Conservation (phyloP, 2,888 invertebrate genomes). For the Platycheirus albimanus region DNA sequence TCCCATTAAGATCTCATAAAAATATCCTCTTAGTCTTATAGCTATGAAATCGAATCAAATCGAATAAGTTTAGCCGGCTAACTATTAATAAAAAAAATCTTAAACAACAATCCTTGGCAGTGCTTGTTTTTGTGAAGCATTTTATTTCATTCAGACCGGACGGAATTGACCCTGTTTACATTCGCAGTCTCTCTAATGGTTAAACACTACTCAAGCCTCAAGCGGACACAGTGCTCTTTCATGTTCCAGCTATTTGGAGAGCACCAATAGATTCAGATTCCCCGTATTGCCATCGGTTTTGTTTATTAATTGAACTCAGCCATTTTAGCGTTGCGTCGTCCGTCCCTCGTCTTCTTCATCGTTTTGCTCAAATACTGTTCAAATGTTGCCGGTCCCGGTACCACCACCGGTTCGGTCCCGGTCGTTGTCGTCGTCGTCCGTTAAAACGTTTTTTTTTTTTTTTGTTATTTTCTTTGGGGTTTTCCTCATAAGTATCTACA, state of each 20-base stretch:
- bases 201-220: conserved; percentile 51
- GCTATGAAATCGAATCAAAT: too few species aligned
- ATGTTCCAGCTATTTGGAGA: conserved; percentile 33
- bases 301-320: conserved; percentile 54
- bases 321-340: conserved; percentile 28
- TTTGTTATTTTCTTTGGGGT: conserved; percentile 20
- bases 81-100: too few species aligned
- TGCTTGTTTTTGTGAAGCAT: neutral
- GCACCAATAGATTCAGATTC: conserved; percentile 25
- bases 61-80: neutral
- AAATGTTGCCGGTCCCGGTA: conserved; percentile 31
- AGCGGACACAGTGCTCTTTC: conserved; percentile 33
- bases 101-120: conserved; percentile 28
- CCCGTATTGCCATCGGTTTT: conserved; percentile 38
- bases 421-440: conserved; percentile 1
- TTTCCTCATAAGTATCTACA: neutral
- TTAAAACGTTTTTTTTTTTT: conserved; percentile 48
- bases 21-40: too few species aligned
- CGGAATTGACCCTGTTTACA: conserved; percentile 61
- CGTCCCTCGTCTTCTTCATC: too few species aligned
- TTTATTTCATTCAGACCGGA: conserved; percentile 20
- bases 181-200: conserved; percentile 31
- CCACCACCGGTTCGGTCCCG: neutral
- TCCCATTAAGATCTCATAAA: too few species aligned
- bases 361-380: conserved; percentile 43